phyloP scores from a whole-genome alignment of 2,113 vertebrate genomes.

The Meriones unguiculatus region DNA sequence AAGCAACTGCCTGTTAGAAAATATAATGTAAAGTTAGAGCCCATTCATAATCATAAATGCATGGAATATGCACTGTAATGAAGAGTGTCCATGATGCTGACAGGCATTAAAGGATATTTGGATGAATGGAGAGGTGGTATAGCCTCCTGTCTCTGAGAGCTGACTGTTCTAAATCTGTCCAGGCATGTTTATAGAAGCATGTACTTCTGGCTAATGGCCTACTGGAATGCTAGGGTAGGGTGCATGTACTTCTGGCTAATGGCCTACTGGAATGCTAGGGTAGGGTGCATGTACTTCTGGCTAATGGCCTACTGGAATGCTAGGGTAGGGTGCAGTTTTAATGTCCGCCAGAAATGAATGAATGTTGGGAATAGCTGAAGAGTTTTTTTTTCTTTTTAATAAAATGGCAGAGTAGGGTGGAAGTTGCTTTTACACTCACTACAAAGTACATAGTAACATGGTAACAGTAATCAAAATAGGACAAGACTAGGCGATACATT shows the following conservation, averaged over 20 bases:
- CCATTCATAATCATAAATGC: conserved; percentile 16
- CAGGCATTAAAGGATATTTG: not conserved
- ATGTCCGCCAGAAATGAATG: not conserved
- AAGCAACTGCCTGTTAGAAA: not conserved
- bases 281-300: not conserved
- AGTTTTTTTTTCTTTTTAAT: not conserved
- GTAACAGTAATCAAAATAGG: not conserved
- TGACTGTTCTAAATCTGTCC: conserved; percentile 8
- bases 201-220: not conserved
- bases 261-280: no score
- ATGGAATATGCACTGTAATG: not conserved
- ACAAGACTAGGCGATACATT: not conserved
- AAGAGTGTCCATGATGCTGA: not conserved
- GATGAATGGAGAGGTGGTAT: not conserved
- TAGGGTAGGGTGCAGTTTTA: not conserved
- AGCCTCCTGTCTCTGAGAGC: conserved; percentile 20
- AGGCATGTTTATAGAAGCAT: not conserved
- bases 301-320: not conserved
- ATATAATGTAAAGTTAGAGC: not conserved
- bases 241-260: no score
- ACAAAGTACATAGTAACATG: not conserved
- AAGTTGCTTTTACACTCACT: not conserved
- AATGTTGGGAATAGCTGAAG: not conserved
- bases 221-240: not conserved
- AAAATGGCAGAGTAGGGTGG: not conserved